Evolutionary conservation across 1,140 invertebrate species (phyloP).

Genomic region (Coelopa frigida): DNA sequence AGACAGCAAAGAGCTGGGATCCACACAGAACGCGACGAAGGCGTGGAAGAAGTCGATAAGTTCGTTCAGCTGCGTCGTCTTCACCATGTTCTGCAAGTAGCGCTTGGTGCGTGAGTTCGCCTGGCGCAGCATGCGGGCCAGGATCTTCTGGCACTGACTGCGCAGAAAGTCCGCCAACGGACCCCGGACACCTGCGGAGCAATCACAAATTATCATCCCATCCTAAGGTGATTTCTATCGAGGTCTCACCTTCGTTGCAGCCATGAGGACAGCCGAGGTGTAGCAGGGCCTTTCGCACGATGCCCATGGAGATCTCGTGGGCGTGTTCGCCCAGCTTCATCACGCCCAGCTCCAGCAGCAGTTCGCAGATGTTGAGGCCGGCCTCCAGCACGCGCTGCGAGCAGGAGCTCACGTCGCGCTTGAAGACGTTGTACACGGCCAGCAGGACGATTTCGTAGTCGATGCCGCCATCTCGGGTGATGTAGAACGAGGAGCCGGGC

Average conservation of each 20-base stretch:
- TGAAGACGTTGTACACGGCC: conserved; percentile 78
- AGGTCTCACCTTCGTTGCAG: conserved; percentile 50
- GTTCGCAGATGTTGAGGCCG: conserved; percentile 81
- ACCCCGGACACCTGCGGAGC: conserved; percentile 59
- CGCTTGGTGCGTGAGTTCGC: conserved; percentile 65
- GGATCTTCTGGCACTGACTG: conserved; percentile 76
- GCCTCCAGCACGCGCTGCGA: conserved; percentile 83
- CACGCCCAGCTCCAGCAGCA: conserved; percentile 82
- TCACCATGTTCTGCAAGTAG: conserved; percentile 73
- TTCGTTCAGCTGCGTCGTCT: conserved; percentile 66
- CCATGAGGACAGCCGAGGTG: conserved; percentile 90
- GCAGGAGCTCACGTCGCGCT: conserved; percentile 63
- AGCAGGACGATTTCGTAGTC: conserved; percentile 83
- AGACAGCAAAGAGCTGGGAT: conserved; percentile 74
- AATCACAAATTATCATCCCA: conserved; percentile 12
- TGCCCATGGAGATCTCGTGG: conserved; percentile 49
- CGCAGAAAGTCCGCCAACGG: conserved; percentile 83
- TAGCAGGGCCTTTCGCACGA: conserved; percentile 61
- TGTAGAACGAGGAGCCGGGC: conserved; percentile 83
- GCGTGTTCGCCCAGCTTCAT: conserved; percentile 54
- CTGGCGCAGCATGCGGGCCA: conserved; percentile 65
- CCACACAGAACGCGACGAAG: conserved; percentile 90
- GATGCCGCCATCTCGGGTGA: conserved; percentile 90
- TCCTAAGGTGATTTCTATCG: conserved; percentile 53
- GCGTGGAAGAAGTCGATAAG: conserved; percentile 92